A percentile compares a stretch with the other conserved stretches of the same genome.
Evolutionary conservation across 2,113 vertebrate species (phyloP).

Genomic region (Scomber japonicus): DNA sequence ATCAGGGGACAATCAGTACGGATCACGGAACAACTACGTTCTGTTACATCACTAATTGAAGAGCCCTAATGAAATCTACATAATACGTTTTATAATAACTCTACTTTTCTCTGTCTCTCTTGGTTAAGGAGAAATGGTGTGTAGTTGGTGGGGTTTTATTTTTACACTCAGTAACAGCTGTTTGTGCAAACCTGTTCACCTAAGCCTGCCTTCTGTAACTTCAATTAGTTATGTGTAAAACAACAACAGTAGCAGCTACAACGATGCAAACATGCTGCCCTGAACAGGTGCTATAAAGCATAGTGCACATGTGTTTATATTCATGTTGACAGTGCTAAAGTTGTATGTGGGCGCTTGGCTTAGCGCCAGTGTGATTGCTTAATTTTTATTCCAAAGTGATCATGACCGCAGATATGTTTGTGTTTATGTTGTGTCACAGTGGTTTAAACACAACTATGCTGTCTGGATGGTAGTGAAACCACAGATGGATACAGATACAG

Average conservation of each 20-base stretch:
- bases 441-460: conserved; percentile 55
- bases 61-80: conserved; percentile 36
- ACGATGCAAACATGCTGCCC: conserved; percentile 46
- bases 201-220: conserved; percentile 27
- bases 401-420: conserved; percentile 56
- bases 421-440: conserved; percentile 68
- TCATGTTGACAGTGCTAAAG: conserved; percentile 25
- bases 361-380: conserved; percentile 39
- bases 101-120: conserved; percentile 16
- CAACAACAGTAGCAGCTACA: conserved; percentile 49
- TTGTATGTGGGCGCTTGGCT: conserved; percentile 40
- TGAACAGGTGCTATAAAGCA: conserved; percentile 58
- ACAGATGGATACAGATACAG: conserved; percentile 55
- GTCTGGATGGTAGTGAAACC: conserved; percentile 57
- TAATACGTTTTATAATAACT: conserved; percentile 35
- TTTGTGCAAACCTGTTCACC: conserved; percentile 60
- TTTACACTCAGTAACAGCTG: conserved; percentile 44
- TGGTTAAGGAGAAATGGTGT: conserved; percentile 6
- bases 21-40: too few species aligned
- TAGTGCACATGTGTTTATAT: conserved; percentile 31
- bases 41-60: background rate
- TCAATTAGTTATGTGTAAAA: conserved; percentile 65
- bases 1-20: too few species aligned
- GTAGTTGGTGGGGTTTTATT: background rate
- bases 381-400: conserved; percentile 57